Base-by-base conservation (phyloP, 2,888 invertebrate genomes). In the Perizoma flavofasciatum region DNA sequence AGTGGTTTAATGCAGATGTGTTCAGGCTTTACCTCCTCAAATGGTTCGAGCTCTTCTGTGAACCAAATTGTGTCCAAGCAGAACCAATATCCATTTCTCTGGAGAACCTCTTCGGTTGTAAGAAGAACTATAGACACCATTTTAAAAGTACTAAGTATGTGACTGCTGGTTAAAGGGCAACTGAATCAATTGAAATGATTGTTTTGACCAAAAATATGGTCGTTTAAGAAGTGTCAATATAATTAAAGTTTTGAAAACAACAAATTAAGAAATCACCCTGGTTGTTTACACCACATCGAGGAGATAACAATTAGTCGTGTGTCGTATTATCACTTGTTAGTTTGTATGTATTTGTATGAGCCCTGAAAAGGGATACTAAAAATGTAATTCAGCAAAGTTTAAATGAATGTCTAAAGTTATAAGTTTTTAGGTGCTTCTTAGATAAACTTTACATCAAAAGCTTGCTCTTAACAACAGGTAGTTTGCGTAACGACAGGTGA, bases 41-140 rank as follows among this genome's bases (percentile, higher is more conserved):
- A 91, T 0, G 91, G 89, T 71, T 91, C 91, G 76, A 92, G 59
- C 50, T 92, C 92, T 66, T 86, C 83, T 4, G 86, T 83, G 43
- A 82, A 72, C 92, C 92, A 92, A 43, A 83, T 45, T 35, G 82
- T 74, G 66, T 89, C 89, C 73, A 92, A 77, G 49, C 83, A 78
- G 63, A 81, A 77, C 92, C 92, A 92, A 72, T 82, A 89, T 54
- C 72, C 73, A 78, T 92, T 92, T 72, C 79, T 82, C 66, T 86
- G 81, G 48, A 92, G 82, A 39, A 88, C 79, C 65, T 92, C 90
- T 70, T 92, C 92, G 0, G 90, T 91, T 6, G 90, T 87, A 39
- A 91, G 70, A 45, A 90, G 74, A 65, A 89, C 78, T 69, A 84
- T 71, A 45, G 90, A 89, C 65, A 92, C 89, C 91, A 92, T 91